A percentile compares a stretch with the other conserved stretches of the same genome.
phyloP scores from a whole-genome alignment of 2,113 vertebrate species.

The Alouatta palliata region DNA sequence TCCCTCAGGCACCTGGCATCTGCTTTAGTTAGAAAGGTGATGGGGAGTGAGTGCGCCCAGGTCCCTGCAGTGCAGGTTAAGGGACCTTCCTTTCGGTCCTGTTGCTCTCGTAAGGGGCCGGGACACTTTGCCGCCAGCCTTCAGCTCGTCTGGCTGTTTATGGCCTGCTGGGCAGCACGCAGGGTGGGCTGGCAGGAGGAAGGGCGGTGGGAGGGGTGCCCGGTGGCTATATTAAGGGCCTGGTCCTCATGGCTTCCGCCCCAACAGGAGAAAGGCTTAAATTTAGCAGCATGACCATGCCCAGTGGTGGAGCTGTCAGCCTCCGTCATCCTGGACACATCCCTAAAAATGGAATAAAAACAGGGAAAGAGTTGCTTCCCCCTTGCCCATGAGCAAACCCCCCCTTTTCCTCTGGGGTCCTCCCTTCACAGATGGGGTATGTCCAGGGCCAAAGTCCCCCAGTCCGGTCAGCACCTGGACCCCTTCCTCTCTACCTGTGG shows the following conservation, averaged over 20 bases:
- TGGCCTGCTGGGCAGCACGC: slow-evolving; percentile 50
- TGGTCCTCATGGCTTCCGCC: slow-evolving; percentile 79
- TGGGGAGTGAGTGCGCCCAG: not conserved
- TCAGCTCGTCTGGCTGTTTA: slow-evolving; percentile 68
- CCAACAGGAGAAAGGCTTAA: slow-evolving; percentile 72
- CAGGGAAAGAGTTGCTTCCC: not conserved
- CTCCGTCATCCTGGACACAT: not conserved
- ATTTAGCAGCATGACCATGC: slow-evolving; percentile 68
- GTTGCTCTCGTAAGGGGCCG: not conserved
- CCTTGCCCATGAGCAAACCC: too few species aligned
- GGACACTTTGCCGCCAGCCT: slow-evolving; percentile 19
- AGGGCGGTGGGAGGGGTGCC: slow-evolving; percentile 76
- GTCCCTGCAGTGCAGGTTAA: too few species aligned
- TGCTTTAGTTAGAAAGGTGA: not conserved
- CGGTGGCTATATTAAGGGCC: slow-evolving; percentile 78
- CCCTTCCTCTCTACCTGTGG: not conserved
- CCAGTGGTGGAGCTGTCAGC: not conserved
- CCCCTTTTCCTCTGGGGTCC: not conserved
- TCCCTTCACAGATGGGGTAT: not conserved
- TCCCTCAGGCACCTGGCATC: not conserved
- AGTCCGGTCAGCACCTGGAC: not conserved
- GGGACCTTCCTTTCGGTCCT: not conserved
- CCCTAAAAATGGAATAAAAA: not conserved
- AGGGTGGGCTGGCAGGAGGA: slow-evolving; percentile 75
- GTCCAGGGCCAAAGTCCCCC: not conserved